Conservation (phyloP, 2,797 vertebrate genomes). For the Amazona finschi region DNA sequence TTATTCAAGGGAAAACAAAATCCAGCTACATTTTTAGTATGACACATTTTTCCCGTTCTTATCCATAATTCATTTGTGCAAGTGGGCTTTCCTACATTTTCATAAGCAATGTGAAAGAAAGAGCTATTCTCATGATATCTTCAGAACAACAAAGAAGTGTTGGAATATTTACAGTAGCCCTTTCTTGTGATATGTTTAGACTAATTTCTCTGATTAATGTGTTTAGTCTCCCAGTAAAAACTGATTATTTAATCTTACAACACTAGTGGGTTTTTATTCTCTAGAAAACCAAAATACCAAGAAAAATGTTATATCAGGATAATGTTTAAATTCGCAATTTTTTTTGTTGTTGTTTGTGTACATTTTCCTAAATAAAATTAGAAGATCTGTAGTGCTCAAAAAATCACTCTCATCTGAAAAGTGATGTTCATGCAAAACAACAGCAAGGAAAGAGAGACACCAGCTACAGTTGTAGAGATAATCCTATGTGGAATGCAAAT, state of each 20-base stretch:
- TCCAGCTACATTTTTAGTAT: neutral
- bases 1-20: neutral
- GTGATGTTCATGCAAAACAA: neutral
- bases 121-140: conserved; percentile 23
- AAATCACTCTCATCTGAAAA: neutral
- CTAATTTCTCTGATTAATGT: conserved; percentile 29
- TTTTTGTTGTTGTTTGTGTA: neutral
- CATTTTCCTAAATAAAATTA: neutral
- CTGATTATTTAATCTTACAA: neutral
- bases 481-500: neutral
- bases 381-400: neutral
- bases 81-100: conserved; percentile 51
- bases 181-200: conserved; percentile 27
- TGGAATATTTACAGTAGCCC: conserved; percentile 37
- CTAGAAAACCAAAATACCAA: neutral
- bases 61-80: conserved; percentile 46
- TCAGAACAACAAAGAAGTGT: conserved; percentile 7
- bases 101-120: conserved; percentile 36
- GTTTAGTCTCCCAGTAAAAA: neutral
- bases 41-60: conserved; percentile 43
- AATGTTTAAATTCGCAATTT: neutral
- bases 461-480: neutral
- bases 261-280: neutral
- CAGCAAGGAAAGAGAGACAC: neutral
- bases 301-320: neutral